Conservation (phyloP, 2,888 invertebrate species). For the Leucophora obtusa region DNA sequence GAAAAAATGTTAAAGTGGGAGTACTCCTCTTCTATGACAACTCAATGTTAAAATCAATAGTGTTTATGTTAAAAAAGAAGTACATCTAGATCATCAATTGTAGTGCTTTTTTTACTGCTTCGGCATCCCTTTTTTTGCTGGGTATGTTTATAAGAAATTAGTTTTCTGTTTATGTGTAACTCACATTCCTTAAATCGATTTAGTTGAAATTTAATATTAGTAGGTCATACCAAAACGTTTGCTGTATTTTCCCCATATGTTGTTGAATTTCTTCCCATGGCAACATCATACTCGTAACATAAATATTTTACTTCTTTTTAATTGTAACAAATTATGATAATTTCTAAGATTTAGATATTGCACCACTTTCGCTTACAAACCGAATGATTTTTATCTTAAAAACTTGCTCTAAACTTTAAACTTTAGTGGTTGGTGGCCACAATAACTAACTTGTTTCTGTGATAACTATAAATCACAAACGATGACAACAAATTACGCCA, state of each 20-base stretch:
- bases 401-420: constrained; percentile 48
- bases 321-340: constrained; percentile 55
- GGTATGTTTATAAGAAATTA: too few species aligned
- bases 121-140: too few species aligned
- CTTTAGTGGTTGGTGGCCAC: constrained; percentile 52
- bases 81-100: too few species aligned
- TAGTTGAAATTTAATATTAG: background rate
- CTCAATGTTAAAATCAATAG: too few species aligned
- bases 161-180: too few species aligned
- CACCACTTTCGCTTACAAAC: constrained; percentile 60
- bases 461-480: constrained; percentile 53
- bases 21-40: too few species aligned
- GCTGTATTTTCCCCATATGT: background rate
- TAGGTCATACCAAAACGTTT: background rate
- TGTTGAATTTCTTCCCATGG: background rate
- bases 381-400: constrained; percentile 31
- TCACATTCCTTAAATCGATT: background rate
- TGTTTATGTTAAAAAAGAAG: too few species aligned
- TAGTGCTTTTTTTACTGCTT: too few species aligned
- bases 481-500: constrained; percentile 60
- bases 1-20: too few species aligned
- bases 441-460: constrained; percentile 37
- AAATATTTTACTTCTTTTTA: constrained; percentile 25
- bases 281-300: background rate
- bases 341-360: constrained; percentile 45